phyloP scores from a whole-genome alignment of 53 echinoderm and acorn worm genomes.

The Henricia sp. region DNA sequence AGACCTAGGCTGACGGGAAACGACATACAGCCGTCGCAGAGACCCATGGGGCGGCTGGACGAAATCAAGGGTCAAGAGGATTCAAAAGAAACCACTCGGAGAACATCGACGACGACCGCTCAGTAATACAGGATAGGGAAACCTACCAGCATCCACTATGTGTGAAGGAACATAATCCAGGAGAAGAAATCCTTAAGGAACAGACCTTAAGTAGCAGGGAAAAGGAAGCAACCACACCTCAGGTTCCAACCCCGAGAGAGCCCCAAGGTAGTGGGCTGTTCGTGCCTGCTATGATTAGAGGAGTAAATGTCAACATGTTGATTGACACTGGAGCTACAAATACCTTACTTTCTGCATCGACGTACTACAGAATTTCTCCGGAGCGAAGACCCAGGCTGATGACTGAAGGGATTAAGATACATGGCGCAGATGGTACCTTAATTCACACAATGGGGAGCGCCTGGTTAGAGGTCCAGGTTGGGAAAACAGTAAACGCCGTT shows the following conservation, averaged over 20 bases:
- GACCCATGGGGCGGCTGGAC: slow-evolving; percentile 2
- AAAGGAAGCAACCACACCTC: not conserved
- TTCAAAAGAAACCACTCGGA: not conserved
- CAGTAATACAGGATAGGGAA: too few relatives aligned
- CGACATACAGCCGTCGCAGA: not conserved
- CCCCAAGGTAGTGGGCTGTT: slow-evolving; percentile 29
- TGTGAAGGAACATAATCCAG: not conserved
- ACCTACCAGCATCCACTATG: not conserved
- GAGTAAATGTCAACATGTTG: slow-evolving; percentile 20
- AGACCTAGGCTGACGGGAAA: not conserved
- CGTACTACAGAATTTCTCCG: slow-evolving; percentile 35
- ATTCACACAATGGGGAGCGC: slow-evolving; percentile 38
- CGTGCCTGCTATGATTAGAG: slow-evolving; percentile 47
- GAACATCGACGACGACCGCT: not conserved
- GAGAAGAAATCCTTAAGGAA: not conserved
- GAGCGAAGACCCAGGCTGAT: slow-evolving; percentile 14
- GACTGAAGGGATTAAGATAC: not conserved
- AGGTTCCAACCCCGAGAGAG: not conserved
- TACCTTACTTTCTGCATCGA: slow-evolving; percentile 25
- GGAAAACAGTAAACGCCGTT: slow-evolving; percentile 15
- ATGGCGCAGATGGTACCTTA: slow-evolving; percentile 43
- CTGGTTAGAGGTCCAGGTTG: slow-evolving; percentile 33
- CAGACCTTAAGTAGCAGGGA: too few relatives aligned
- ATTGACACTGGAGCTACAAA: slow-evolving; percentile 69
- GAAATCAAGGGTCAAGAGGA: not conserved